Conservation (phyloP, 2,113 vertebrate species). For the Antechinus flavipes region DNA sequence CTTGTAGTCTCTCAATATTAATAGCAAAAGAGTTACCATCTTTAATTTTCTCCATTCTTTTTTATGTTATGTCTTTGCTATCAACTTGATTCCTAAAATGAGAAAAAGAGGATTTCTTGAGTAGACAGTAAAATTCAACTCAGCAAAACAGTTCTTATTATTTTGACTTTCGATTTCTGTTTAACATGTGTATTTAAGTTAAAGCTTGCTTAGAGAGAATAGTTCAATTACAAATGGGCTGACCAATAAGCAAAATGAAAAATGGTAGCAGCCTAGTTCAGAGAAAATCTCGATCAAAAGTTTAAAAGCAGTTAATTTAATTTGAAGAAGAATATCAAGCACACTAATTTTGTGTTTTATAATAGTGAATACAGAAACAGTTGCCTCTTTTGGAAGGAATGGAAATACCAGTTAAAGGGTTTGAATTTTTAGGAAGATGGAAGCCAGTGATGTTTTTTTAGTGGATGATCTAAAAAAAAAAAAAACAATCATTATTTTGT, state of each 20-base stretch:
- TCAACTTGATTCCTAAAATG: conserved; percentile 35
- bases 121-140: conserved; percentile 48
- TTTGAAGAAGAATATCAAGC: conserved; percentile 2
- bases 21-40: background rate
- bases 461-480: background rate
- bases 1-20: background rate
- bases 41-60: conserved; percentile 53
- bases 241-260: conserved; percentile 22
- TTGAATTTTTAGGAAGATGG: background rate
- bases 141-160: conserved; percentile 60
- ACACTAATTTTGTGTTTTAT: conserved; percentile 24
- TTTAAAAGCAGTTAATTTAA: conserved; percentile 23
- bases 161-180: conserved; percentile 71
- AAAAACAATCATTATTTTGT: background rate
- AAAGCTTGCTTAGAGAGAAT: conserved; percentile 36
- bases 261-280: background rate
- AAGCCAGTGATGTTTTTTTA: background rate
- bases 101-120: conserved; percentile 51
- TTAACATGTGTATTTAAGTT: conserved; percentile 49
- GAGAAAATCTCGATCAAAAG: background rate
- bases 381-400: background rate
- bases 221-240: conserved; percentile 38
- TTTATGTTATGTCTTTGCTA: conserved; percentile 66
- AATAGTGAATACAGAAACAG: background rate
- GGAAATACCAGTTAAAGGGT: background rate